Base-by-base conservation (phyloP, 2,888 invertebrate species). In the Chromoteleia sp. region DNA sequence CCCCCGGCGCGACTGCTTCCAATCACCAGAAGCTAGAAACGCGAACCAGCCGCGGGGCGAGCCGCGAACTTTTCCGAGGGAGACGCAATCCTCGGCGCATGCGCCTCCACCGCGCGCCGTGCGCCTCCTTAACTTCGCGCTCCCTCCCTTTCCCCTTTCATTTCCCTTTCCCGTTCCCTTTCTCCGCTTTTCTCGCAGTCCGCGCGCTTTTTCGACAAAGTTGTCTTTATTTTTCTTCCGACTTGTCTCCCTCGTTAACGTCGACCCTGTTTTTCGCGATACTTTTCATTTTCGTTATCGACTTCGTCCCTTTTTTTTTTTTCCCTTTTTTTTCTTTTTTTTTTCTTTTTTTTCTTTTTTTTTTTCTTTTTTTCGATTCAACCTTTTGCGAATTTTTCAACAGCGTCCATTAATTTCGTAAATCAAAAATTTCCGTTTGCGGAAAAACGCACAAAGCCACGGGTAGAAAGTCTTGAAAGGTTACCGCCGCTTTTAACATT, bases 1-100 rank as follows among this genome's bases (percentile, higher is more conserved):
- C 56, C 63, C 58, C 63, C 30, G 50, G 88, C 89, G 90, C 90
- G 89, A 88, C 89, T 90, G 90, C 91, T 91, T 90, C 91, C 91
- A 91, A 91, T 91, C 91, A 91, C 91, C 90, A 89, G 90, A 85
- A 91, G 91, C 91, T 89, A 88, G 89, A 88, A 89, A 85, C 84
- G 85, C 85, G 74, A 71, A 74, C 58, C 83, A 65, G 76, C 83
- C 79, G 74, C 61, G 56, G 76, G 79, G 74, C 71, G 75, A 70
- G 75, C 58, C 71, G 21, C 36, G 67, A 54, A 81, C 79, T 82
- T 79, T 77, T 79, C 63, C 76, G 52, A 76, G 75, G 79, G 80
- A 61, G 73, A 71, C 78, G 54, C 52, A 74, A 76, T 71, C 73
- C 63, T 74, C n/a, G 1, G 33, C 82, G 77, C 82, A 70, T 74